Conservation (phyloP, 1,140 invertebrate genomes). For the Tachypleus tridentatus region DNA sequence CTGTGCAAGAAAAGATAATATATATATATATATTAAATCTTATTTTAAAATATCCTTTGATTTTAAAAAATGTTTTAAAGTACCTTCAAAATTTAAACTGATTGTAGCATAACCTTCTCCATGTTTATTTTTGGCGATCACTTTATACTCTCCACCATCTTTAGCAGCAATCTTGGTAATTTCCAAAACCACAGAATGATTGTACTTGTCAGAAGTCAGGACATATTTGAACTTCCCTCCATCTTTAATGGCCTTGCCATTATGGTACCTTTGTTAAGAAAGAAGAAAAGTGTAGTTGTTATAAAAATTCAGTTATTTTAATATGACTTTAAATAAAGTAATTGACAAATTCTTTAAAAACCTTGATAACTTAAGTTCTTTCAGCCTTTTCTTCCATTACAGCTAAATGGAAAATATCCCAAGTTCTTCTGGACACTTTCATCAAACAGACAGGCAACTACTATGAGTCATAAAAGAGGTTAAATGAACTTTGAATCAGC, state of each 20-base stretch:
- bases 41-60: not conserved
- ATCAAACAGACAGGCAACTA: no score
- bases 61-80: conserved; percentile 5
- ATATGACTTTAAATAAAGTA: no score
- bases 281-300: conserved; percentile 2
- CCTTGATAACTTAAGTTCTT: no score
- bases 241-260: conserved; percentile 60
- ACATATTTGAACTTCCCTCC: conserved; percentile 52
- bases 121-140: conserved; percentile 78
- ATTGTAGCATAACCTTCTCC: conserved; percentile 88
- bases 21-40: no score
- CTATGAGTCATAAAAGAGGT: no score
- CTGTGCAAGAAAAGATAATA: no score
- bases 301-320: no score
- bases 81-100: conserved; percentile 89
- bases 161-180: conserved; percentile 65
- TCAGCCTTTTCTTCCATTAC: no score
- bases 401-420: no score
- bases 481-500: no score
- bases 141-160: conserved; percentile 88
- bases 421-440: no score
- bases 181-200: conserved; percentile 73
- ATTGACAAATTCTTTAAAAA: no score
- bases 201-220: conserved; percentile 23
- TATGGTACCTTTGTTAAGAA: conserved; percentile 57